A percentile compares a stretch with the other conserved stretches of the same genome.
Evolutionary conservation across 2,113 vertebrate genomes (phyloP).

Genomic region (Malurus alboscapulatus): DNA sequence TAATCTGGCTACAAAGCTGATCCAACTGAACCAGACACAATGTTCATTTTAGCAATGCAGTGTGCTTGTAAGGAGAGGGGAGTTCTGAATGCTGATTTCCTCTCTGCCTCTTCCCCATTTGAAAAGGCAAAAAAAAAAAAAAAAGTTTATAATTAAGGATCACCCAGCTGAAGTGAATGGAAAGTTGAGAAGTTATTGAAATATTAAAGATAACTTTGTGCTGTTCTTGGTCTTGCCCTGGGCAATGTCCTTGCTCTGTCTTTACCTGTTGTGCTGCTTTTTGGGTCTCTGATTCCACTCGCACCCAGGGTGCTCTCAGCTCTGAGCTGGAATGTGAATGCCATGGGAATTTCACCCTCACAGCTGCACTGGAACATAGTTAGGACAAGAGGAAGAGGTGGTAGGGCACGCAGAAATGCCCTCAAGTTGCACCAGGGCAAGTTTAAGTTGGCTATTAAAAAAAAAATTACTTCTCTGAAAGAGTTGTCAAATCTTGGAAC

Average conservation of each 20-base stretch:
- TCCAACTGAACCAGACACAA: neutral
- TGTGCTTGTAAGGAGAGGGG: neutral
- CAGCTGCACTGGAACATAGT: neutral
- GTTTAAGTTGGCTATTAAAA: neutral
- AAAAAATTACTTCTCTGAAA: neutral
- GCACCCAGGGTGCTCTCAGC: neutral
- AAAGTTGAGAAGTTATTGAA: neutral
- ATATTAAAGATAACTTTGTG: neutral
- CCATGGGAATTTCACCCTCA: neutral
- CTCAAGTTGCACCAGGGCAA: neutral
- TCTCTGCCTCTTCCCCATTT: neutral
- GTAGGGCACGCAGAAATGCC: neutral
- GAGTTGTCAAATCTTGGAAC: neutral
- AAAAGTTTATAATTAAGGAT: neutral
- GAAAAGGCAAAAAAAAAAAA: neutral
- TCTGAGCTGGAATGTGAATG: neutral
- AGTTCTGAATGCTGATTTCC: slow-evolving; percentile 7
- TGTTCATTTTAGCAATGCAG: neutral
- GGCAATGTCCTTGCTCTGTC: neutral
- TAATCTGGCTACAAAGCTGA: neutral
- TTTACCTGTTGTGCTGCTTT: neutral
- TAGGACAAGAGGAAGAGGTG: neutral
- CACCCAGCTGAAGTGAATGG: neutral
- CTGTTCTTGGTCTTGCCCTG: neutral
- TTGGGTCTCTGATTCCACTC: neutral